phyloP scores from a whole-genome alignment of 2,888 invertebrate species.

The Sphinx pinastri region DNA sequence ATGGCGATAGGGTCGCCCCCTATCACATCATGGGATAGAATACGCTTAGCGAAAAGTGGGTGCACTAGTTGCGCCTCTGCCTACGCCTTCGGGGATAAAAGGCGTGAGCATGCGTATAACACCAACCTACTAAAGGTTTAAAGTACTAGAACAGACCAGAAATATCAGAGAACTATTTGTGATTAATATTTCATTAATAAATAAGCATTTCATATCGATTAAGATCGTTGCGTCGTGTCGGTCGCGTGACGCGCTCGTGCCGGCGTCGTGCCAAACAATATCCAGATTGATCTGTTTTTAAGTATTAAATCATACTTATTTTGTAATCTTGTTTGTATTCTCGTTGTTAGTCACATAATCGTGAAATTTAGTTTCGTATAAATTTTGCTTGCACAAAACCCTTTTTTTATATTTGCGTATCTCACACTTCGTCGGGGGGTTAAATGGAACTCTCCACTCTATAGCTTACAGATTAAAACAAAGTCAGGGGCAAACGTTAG shows the following conservation, averaged over 20 bases:
- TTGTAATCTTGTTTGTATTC: conserved; percentile 45
- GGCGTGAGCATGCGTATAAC: no score
- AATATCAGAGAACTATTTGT: neutral
- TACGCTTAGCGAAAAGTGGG: no score
- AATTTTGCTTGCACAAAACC: neutral
- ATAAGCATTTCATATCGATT: conserved; percentile 11
- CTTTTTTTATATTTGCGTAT: neutral
- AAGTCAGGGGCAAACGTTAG: no score
- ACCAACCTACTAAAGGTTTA: no score
- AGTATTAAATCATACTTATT: conserved; percentile 51
- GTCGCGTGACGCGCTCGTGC: conserved; percentile 64
- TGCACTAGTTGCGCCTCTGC: no score
- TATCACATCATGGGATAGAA: no score
- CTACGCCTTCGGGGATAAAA: no score
- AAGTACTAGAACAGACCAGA: no score
- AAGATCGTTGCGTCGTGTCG: conserved; percentile 38
- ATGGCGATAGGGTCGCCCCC: no score
- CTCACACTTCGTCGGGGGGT: neutral
- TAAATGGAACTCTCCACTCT: no score
- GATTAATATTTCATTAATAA: neutral
- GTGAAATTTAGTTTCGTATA: neutral
- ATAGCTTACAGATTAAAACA: no score
- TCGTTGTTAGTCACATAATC: neutral
- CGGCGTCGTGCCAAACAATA: conserved; percentile 34
- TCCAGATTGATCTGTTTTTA: conserved; percentile 59